Percentiles rank a stretch among this genome's conserved stretches.
Evolutionary conservation across 1,140 invertebrate genomes (phyloP).

Genomic region (Drosophila arizonae): DNA sequence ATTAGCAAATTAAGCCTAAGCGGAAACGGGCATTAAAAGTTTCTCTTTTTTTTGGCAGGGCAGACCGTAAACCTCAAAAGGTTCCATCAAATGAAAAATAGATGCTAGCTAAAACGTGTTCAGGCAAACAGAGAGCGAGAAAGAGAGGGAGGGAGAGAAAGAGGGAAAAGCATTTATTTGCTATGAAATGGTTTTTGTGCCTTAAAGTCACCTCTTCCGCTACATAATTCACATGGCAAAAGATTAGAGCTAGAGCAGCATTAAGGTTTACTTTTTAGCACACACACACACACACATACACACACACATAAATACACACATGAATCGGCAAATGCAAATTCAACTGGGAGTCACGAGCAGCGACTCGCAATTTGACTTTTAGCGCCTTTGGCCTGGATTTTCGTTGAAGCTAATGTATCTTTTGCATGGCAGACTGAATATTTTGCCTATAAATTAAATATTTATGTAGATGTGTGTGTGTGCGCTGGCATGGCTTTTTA

Average conservation of each 20-base stretch:
- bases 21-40: slow-evolving; percentile 70
- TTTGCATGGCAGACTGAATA: slow-evolving; percentile 68
- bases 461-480: slow-evolving; percentile 38
- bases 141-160: slow-evolving; percentile 17
- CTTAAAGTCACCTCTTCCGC: slow-evolving; percentile 71
- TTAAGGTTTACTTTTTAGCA: slow-evolving; percentile 31
- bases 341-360: slow-evolving; percentile 30
- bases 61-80: slow-evolving; percentile 61
- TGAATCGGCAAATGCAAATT: slow-evolving; percentile 55
- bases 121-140: slow-evolving; percentile 21
- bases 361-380: slow-evolving; percentile 61
- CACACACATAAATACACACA: slow-evolving; percentile 13
- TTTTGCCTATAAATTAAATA: slow-evolving; percentile 74
- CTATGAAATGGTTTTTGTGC: slow-evolving; percentile 33
- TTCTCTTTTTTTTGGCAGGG: slow-evolving; percentile 32
- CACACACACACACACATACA: slow-evolving; percentile 15
- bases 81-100: slow-evolving; percentile 67
- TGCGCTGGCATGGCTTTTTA: slow-evolving; percentile 38
- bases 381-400: slow-evolving; percentile 52
- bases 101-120: slow-evolving; percentile 60
- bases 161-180: slow-evolving; percentile 54
- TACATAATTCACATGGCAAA: slow-evolving; percentile 71
- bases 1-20: slow-evolving; percentile 69
- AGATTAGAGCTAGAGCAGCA: slow-evolving; percentile 34
- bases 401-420: slow-evolving; percentile 47